A percentile compares a stretch with the other conserved stretches of the same genome.
Evolutionary conservation across 2,797 vertebrate species (phyloP).

Genomic region (Megalops cyprinoides): DNA sequence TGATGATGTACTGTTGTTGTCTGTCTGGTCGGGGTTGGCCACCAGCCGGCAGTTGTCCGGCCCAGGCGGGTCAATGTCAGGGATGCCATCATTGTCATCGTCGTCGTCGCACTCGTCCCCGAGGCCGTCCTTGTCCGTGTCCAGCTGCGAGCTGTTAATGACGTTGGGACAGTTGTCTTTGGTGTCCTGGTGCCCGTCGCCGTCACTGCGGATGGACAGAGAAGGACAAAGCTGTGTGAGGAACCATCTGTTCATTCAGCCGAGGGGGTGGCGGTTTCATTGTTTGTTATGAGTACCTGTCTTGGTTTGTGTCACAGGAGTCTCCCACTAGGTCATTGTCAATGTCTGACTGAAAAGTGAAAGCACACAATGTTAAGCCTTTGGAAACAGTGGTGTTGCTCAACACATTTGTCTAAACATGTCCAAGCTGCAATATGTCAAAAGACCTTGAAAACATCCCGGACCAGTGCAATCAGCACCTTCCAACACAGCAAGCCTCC

Average conservation of each 20-base stretch:
- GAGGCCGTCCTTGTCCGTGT: conserved; percentile 94
- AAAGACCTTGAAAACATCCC: background rate
- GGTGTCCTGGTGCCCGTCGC: conserved; percentile 94
- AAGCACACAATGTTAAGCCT: background rate
- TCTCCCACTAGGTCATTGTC: conserved; percentile 96
- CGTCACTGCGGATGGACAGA: conserved; percentile 76
- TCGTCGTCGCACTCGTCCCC: conserved; percentile 95
- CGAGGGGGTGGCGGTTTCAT: background rate
- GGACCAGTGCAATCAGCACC: background rate
- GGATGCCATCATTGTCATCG: conserved; percentile 91
- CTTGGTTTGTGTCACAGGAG: conserved; percentile 95
- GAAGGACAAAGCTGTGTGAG: background rate
- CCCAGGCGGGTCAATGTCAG: conserved; percentile 75
- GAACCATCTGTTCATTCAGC: background rate
- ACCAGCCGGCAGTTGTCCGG: conserved; percentile 94
- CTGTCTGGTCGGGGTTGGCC: conserved; percentile 84
- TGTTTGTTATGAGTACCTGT: conserved; percentile 79
- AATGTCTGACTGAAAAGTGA: conserved; percentile 82
- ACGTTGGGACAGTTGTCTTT: conserved; percentile 94
- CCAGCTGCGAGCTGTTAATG: conserved; percentile 95
- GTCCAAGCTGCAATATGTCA: no score
- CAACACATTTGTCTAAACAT: no score
- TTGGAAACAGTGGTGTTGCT: background rate
- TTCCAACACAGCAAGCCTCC: background rate
- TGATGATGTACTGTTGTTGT: conserved; percentile 82